A percentile compares a stretch with the other conserved stretches of the same genome.
These are phyloP conservation scores for Patiria pectinifera DNA, from an alignment of 53 echinoderm and acorn worm genomes.

Conservation along the genomic window DNA sequence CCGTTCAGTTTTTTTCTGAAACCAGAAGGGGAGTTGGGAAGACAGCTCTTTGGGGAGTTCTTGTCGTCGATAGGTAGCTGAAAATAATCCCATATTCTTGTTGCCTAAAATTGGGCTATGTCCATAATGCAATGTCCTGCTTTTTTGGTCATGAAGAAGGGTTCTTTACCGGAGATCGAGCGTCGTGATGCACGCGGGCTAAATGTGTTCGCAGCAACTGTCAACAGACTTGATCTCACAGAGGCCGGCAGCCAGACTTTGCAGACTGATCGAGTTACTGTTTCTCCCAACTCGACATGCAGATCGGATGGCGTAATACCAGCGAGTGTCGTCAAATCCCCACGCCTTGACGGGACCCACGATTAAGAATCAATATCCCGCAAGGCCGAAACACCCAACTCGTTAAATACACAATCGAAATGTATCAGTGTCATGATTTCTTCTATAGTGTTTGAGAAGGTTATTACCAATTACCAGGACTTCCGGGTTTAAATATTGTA, in stretches of 20 bases:
- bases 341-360: neutral
- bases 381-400: neutral
- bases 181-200: conserved; percentile 6
- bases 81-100: neutral
- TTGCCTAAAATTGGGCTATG: neutral
- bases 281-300: neutral
- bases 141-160: neutral
- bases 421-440: neutral
- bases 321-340: neutral
- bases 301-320: neutral
- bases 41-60: neutral
- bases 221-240: neutral
- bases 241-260: conserved; percentile 1
- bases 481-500: neutral
- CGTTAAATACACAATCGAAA: neutral
- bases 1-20: neutral
- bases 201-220: neutral
- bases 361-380: neutral
- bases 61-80: neutral
- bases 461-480: neutral
- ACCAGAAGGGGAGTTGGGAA: neutral
- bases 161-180: neutral
- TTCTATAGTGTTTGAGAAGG: neutral
- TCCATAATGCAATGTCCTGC: neutral
- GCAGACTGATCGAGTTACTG: conserved; percentile 5